Evolutionary conservation across 1,140 invertebrate genomes (phyloP), one percentile per base, ranked within the genome.

Genomic region (Phocides pigmalion): DNA sequence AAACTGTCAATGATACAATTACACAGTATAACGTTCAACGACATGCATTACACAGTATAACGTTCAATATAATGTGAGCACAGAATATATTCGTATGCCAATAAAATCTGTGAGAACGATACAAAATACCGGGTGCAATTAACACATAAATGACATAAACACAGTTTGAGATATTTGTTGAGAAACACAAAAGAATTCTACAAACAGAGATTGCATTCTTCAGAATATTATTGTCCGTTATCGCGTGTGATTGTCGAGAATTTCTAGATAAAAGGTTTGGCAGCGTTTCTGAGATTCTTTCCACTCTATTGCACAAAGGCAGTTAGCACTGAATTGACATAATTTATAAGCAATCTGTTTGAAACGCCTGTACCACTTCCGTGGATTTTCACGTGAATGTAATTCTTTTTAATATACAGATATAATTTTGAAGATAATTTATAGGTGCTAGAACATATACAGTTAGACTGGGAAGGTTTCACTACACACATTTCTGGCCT

Each of bases 211-310:
- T 37, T 51, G 28, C 28, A 51, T 51, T 37, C 28, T 37, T 17
- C 3, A 5, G 49, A 19, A 51, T 28, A 51, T 37, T 51, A 37
- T 12, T 19, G 49, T 51, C 28, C 16, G 49, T 51, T 51, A 51
- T 51, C 28, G 49, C 49, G 49, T 17, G 49, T 19, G 15, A 32
- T 35, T 51, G 16, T 51, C 28, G 35, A 51, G 28, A 51, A 51
- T 37, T 51, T 19, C 17, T 32, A 51, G 49, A 51, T 51, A 51
- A 51, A 51, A 51, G 15, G 49, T 51, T 51, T 51, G 49, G 49
- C 49, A 51, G 25, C 49, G 49, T 12, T 51, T 51, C 28, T 51
- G 15, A 51, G 35, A 50, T n/a, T 35, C 20, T 12, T 28, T 22
- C 4, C 47, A 14, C 47, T 51, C 47, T 51, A 35, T 51, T 51